Evolutionary conservation across 92 coral and sea anemone species (phyloP), one percentile per base, ranked within the genome.

Genomic region (Epizoanthus stellaris): DNA sequence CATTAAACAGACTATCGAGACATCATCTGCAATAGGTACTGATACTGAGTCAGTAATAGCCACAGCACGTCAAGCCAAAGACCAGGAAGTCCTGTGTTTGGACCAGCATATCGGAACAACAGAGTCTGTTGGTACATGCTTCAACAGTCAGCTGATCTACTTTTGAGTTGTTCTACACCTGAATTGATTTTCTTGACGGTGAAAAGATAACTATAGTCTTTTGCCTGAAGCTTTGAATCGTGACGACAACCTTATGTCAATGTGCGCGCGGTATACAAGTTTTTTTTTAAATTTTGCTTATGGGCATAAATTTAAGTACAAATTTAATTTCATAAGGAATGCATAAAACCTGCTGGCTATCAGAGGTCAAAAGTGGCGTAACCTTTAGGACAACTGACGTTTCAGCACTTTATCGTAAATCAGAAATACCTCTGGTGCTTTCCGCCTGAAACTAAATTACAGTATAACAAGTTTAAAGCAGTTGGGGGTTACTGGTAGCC

Each of bases 211-310:
- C 47, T 79, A 21, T 19, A 38, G 73, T 58, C 2, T 79, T 76
- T 43, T 21, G 42, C 47, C 42, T 64, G 11, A 63, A 43, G 61
- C 54, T 63, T 62, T 15, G 23, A 43, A 62, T 62, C 45, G 83
- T 79, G 72, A 79, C 71, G 71, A 79, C 64, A 79, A 79, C 83
- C 60, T 79, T 70, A 59, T 79, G 83, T 62, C 72, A 79, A 62
- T 30, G 15, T 16, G 47, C 60, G 57, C 56, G 15, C 56, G 14
- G 56, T 7, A 52, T 52, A 40, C 71, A 79, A 42, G 47, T 21
- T 56, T n/a, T n/a, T n/a, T n/a, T n/a, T n/a, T n/a, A n/a, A n/a
- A 79, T 2, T 52, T 79, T 39, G 83, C 83, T 79, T 64, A 63
- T 63, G 72, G 83, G 83, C 72, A 79, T 79, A 45, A 21, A 64